Conservation (phyloP, 92 coral and sea anemone genomes). For the Porites cylindrica region DNA sequence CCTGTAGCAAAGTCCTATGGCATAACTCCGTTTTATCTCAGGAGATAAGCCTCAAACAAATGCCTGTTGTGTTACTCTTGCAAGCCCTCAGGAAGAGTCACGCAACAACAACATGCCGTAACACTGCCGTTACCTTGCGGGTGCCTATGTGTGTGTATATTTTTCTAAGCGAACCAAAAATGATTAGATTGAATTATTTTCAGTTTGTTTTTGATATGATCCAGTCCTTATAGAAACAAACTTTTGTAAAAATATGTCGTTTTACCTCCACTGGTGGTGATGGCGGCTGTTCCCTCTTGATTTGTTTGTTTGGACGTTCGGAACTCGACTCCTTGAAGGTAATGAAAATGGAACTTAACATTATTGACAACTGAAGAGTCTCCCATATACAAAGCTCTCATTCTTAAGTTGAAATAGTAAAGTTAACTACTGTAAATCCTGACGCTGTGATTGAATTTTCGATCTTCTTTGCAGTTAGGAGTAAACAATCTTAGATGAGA, state of each 20-base stretch:
- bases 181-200: too few relatives aligned
- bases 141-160: neutral
- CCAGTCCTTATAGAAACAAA: too few relatives aligned
- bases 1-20: slow-evolving; percentile 45
- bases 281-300: slow-evolving; percentile 36
- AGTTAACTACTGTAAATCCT: too few relatives aligned
- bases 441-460: too few relatives aligned
- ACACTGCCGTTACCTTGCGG: slow-evolving; percentile 38
- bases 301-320: slow-evolving; percentile 35
- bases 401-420: too few relatives aligned
- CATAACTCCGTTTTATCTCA: neutral
- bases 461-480: too few relatives aligned
- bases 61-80: slow-evolving; percentile 53
- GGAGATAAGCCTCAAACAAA: slow-evolving; percentile 71
- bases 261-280: slow-evolving; percentile 53
- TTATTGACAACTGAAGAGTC: too few relatives aligned
- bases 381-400: too few relatives aligned
- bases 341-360: neutral
- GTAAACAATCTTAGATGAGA: too few relatives aligned
- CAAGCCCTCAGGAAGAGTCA: slow-evolving; percentile 61
- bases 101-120: slow-evolving; percentile 21
- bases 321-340: slow-evolving; percentile 18
- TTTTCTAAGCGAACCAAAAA: neutral
- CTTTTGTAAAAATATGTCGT: too few relatives aligned
- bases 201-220: neutral